Conservation (phyloP, 2,888 invertebrate genomes). For the Eupsilia transversa region DNA sequence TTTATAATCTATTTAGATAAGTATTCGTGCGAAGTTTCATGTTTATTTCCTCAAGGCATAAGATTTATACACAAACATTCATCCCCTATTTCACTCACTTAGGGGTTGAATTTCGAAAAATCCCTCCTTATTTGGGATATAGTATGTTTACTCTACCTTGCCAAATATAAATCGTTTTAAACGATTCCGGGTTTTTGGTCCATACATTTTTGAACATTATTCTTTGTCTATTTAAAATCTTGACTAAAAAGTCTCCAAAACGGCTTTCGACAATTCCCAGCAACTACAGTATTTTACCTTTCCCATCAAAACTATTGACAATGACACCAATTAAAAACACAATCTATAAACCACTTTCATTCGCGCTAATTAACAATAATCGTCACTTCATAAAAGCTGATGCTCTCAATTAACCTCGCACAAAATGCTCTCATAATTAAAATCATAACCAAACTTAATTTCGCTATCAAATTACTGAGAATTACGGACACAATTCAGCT, state of each 20-base stretch:
- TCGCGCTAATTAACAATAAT: conserved; percentile 7
- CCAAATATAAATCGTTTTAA: too few relatives aligned
- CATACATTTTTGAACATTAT: too few relatives aligned
- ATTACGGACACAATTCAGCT: conserved; percentile 57
- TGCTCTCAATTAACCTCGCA: conserved; percentile 8
- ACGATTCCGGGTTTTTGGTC: too few relatives aligned
- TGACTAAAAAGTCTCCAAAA: neutral
- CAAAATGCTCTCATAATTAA: conserved; percentile 45
- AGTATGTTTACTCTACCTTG: too few relatives aligned
- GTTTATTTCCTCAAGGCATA: too few relatives aligned
- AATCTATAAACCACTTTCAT: conserved; percentile 7
- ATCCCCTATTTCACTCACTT: too few relatives aligned
- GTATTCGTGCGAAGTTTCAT: too few relatives aligned
- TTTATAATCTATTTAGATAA: too few relatives aligned
- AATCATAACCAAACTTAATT: conserved; percentile 46
- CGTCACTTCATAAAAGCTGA: conserved; percentile 13
- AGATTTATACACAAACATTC: too few relatives aligned
- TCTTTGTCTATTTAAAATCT: too few relatives aligned
- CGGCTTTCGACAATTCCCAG: neutral
- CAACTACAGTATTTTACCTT: neutral
- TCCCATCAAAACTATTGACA: neutral
- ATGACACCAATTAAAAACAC: neutral
- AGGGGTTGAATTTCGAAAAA: too few relatives aligned
- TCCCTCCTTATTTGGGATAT: too few relatives aligned
- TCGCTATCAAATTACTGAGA: conserved; percentile 54